Conservation (phyloP, 1,140 invertebrate species). For the Thrips palmi region DNA sequence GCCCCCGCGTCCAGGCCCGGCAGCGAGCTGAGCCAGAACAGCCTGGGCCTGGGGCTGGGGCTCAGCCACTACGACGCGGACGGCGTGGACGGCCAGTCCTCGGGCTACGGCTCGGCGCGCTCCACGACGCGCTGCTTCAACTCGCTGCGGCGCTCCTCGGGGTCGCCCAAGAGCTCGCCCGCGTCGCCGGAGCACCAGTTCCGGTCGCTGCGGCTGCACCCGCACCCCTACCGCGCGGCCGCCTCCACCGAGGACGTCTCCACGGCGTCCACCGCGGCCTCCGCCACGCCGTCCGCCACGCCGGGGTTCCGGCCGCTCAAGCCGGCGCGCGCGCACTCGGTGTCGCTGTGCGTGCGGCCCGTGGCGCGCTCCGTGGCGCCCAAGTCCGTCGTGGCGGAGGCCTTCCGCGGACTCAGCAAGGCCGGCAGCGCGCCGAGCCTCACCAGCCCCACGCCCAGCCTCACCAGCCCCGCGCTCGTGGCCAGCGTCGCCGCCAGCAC, state of each 20-base stretch:
- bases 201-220: constrained; percentile 23
- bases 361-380: no score
- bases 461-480: constrained; percentile 8
- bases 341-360: no score
- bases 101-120: constrained; percentile 38
- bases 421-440: no score
- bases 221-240: constrained; percentile 18
- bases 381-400: no score
- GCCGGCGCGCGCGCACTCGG: no score
- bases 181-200: constrained; percentile 24
- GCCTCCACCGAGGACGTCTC: constrained; percentile 10
- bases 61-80: no score
- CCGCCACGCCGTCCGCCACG: no score
- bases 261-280: no score
- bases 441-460: constrained; percentile 10
- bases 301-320: no score
- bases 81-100: constrained; percentile 24
- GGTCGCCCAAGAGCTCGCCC: constrained; percentile 23
- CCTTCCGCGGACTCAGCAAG: no score
- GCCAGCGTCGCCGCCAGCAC: background rate
- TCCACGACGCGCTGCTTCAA: constrained; percentile 24
- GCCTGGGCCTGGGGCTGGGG: constrained; percentile 21
- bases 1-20: constrained; percentile 10
- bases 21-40: constrained; percentile 28
- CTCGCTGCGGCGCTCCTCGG: constrained; percentile 24